Percentiles rank a stretch among this genome's conserved stretches.
Conservation (phyloP, 2,797 vertebrate genomes). For the Merluccius polli region DNA sequence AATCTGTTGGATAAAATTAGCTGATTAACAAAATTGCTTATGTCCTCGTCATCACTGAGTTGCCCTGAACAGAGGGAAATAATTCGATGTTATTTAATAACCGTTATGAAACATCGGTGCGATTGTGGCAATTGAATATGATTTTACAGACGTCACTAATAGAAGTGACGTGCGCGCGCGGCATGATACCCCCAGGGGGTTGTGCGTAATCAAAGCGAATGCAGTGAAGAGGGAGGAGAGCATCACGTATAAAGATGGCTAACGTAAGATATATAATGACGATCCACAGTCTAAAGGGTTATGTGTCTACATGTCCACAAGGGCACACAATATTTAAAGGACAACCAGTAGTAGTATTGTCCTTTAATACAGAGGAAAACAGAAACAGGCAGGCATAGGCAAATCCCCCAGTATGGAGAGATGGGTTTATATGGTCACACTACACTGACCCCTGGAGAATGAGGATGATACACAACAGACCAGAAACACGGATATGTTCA, state of each 20-base stretch:
- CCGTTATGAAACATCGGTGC: constrained; percentile 22
- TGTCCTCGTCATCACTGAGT: background rate
- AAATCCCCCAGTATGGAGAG: background rate
- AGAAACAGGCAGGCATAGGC: no score
- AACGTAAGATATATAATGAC: background rate
- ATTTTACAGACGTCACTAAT: constrained; percentile 19
- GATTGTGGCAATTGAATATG: constrained; percentile 12
- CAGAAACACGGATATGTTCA: background rate
- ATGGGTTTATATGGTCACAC: background rate
- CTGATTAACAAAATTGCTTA: background rate
- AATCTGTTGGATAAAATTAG: background rate
- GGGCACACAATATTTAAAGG: background rate
- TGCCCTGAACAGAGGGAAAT: background rate
- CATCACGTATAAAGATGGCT: constrained; percentile 16
- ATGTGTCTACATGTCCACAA: constrained; percentile 1
- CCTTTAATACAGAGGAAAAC: background rate
- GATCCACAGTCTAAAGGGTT: background rate
- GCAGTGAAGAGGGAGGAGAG: constrained; percentile 11
- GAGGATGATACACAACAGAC: background rate
- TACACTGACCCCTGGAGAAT: background rate
- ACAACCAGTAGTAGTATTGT: background rate
- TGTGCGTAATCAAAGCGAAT: constrained; percentile 30
- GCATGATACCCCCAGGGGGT: constrained; percentile 16
- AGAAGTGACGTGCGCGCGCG: constrained; percentile 13
- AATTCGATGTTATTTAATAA: background rate